Evolutionary conservation across 2,888 invertebrate genomes (phyloP).

Genomic region (Epinotia bilunana): DNA sequence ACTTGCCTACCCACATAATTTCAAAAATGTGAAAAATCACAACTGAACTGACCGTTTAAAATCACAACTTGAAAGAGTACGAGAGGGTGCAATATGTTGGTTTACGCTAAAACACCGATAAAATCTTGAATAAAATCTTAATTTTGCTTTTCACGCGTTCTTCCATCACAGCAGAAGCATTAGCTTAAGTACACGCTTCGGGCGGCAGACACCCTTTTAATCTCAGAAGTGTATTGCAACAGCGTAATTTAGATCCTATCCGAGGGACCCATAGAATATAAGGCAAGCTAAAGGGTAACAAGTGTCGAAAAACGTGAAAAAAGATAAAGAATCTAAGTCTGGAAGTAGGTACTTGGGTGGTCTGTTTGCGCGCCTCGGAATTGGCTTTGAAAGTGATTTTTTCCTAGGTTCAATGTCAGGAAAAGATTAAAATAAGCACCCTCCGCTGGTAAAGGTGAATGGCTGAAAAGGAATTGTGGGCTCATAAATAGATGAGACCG

Average conservation of each 20-base stretch:
- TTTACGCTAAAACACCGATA: constrained; percentile 1
- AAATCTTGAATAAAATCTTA: constrained; percentile 25
- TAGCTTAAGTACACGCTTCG: constrained; percentile 58
- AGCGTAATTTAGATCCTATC: constrained; percentile 81
- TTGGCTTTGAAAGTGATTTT: constrained; percentile 50
- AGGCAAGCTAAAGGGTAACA: constrained; percentile 64
- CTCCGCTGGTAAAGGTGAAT: constrained; percentile 14
- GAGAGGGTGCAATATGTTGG: background rate
- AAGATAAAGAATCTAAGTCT: constrained; percentile 65
- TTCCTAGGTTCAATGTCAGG: constrained; percentile 43
- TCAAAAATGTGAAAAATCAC: too few relatives aligned
- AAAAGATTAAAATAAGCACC: constrained; percentile 31
- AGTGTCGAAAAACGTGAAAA: constrained; percentile 69
- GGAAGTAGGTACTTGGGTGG: constrained; percentile 47
- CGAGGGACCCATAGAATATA: constrained; percentile 72
- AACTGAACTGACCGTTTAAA: background rate
- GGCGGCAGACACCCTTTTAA: constrained; percentile 81
- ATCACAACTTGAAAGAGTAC: background rate
- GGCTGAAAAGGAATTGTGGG: constrained; percentile 15
- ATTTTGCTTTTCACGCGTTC: constrained; percentile 30
- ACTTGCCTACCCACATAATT: too few relatives aligned
- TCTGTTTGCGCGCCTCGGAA: constrained; percentile 32
- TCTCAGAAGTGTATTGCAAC: constrained; percentile 77
- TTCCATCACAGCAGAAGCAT: constrained; percentile 40
- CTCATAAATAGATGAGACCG: constrained; percentile 15